Base-by-base conservation (phyloP, 2,113 vertebrate genomes). In the Tachysurus vachellii region DNA sequence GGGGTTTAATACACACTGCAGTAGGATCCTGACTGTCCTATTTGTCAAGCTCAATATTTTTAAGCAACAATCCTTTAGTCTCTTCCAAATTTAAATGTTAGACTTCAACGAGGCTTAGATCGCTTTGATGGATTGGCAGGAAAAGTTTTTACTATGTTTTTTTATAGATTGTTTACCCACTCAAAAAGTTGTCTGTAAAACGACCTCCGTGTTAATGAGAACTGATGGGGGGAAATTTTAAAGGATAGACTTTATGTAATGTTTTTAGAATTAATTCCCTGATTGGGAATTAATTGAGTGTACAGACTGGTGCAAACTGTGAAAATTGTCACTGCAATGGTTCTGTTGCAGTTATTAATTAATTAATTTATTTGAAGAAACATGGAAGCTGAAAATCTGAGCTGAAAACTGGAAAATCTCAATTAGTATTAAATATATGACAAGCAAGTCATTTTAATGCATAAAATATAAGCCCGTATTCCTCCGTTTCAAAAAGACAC, bases 81-180 rank as follows among this genome's bases (percentile, higher is more conserved):
- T 86, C 91, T 84, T 88, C 89, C 92, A 90, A 94, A 93, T 92
- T 92, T 85, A 91, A 82, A 82, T 76, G 91, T 92, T 93, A 93
- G 90, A 92, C 92, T 92, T 94, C 88, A 87, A 91, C 94, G 95
- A 94, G 90, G 93, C 94, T 94, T 92, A 86, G 17, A 82, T 92
- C 90, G 85, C 93, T 90, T 90, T 86, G 89, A 89, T 83, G 87
- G 89, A 66, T 84, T 90, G 31, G 68, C 2, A 2, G 16, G 8
- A 42, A 42, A 19, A 8, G 16, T 19, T 68, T 16, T 68, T 68
- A 16, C 23, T 62, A 26, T 62, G 13, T 36, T 36, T 36, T 36
- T 36, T 36, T 36, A 66, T 28, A n/a, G 66, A 36, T 36, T 68
- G 66, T 68, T 68, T 17, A 21, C 66, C 66, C 66, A 28, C 64